A percentile compares a stretch with the other conserved stretches of the same genome.
Evolutionary conservation across 2,888 invertebrate genomes (phyloP).

Genomic region (Oconnorella tubifera): DNA sequence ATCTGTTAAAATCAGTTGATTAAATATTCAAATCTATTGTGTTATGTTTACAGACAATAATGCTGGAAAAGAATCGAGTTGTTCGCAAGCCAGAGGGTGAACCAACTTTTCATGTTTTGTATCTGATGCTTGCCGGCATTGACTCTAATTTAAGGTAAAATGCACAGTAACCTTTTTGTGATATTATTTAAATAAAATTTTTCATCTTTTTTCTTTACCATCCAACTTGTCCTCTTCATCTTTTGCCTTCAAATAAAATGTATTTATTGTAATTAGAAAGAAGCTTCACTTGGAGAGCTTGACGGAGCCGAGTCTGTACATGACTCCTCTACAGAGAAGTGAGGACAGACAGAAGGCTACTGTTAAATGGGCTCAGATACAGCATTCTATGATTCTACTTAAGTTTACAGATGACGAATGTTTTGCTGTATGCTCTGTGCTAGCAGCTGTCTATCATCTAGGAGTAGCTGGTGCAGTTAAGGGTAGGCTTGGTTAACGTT

Average conservation of each 20-base stretch:
- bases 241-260: too few species aligned
- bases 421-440: constrained; percentile 77
- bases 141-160: constrained; percentile 62
- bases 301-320: constrained; percentile 72
- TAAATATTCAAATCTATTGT: too few species aligned
- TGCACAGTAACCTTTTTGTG: too few species aligned
- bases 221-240: too few species aligned
- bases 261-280: constrained; percentile 62
- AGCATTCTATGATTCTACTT: constrained; percentile 72
- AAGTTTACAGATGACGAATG: constrained; percentile 75
- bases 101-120: constrained; percentile 68
- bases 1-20: too few species aligned
- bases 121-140: constrained; percentile 75
- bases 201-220: too few species aligned
- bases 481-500: too few species aligned
- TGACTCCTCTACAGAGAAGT: constrained; percentile 69
- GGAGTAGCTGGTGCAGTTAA: constrained; percentile 66
- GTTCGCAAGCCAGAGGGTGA: constrained; percentile 69
- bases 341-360: constrained; percentile 77
- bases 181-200: neutral
- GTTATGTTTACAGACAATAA: constrained; percentile 66
- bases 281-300: constrained; percentile 77
- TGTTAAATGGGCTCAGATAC: constrained; percentile 75
- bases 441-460: constrained; percentile 91
- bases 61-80: constrained; percentile 75